A percentile compares a stretch with the other conserved stretches of the same genome.
These are phyloP conservation scores for Bufo bufo DNA, from an alignment of 2,113 vertebrate genomes.

Conservation along the genomic window DNA sequence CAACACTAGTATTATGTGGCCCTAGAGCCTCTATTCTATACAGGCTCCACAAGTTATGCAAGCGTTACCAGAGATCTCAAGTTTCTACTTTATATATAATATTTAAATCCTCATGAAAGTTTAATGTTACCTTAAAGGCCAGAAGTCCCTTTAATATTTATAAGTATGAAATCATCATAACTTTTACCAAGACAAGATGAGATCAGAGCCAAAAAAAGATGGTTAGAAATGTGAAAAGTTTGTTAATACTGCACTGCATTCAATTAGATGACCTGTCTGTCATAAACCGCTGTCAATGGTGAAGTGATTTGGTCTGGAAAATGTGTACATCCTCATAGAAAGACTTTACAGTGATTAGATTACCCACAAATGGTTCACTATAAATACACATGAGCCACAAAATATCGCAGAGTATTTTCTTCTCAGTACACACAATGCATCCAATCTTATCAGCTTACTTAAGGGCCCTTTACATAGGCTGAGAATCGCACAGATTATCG, in stretches of 20 bases:
- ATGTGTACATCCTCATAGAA: too few relatives aligned
- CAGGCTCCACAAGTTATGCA: neutral
- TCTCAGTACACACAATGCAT: too few relatives aligned
- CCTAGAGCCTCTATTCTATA: neutral
- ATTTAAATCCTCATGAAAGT: conserved; percentile 47
- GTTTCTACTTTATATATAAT: conserved; percentile 7
- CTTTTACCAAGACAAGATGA: conserved; percentile 7
- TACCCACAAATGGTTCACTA: too few relatives aligned
- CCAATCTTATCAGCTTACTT: too few relatives aligned
- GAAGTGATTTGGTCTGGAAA: too few relatives aligned
- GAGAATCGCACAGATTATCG: too few relatives aligned
- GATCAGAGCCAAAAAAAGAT: conserved; percentile 21
- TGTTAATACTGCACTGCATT: neutral
- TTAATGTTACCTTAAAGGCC: conserved; percentile 52
- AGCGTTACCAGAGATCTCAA: neutral
- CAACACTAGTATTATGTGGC: neutral
- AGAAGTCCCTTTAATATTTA: conserved; percentile 52
- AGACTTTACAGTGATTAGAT: too few relatives aligned
- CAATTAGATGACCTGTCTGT: too few relatives aligned
- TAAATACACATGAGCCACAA: too few relatives aligned
- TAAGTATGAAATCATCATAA: conserved; percentile 26
- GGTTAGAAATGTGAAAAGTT: conserved; percentile 6
- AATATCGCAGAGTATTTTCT: too few relatives aligned
- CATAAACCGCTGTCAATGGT: too few relatives aligned
- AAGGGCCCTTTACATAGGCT: too few relatives aligned